Evolutionary conservation across 2,888 invertebrate species (phyloP).

Genomic region (Gibbula magus): DNA sequence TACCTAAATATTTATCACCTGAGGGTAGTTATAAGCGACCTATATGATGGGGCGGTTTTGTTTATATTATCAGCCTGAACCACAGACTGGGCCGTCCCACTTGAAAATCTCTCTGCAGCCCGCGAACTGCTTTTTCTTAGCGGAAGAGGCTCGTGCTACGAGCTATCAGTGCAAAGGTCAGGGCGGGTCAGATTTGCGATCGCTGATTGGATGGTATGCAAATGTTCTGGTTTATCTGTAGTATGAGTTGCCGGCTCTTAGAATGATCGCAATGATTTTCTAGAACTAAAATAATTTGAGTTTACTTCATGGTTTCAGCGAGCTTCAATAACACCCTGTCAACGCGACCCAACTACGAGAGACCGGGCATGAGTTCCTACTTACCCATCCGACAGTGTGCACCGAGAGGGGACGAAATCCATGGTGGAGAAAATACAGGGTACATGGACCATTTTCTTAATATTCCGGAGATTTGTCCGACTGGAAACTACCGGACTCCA

Average conservation of each 20-base stretch:
- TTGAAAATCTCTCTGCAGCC: conserved; percentile 52
- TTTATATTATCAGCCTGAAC: conserved; percentile 59
- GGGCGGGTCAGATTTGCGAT: conserved; percentile 58
- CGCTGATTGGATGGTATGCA: conserved; percentile 64
- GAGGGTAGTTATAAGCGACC: neutral
- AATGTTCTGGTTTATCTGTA: conserved; percentile 65
- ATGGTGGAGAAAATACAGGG: conserved; percentile 57
- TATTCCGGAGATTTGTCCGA: conserved; percentile 70
- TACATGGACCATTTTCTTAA: conserved; percentile 72
- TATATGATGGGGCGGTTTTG: conserved; percentile 41
- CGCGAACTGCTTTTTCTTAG: conserved; percentile 60
- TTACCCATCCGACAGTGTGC: conserved; percentile 65
- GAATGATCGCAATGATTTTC: conserved; percentile 61
- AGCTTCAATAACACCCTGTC: conserved; percentile 52
- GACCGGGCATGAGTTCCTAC: conserved; percentile 67
- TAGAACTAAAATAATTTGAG: conserved; percentile 50
- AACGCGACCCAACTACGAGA: conserved; percentile 47
- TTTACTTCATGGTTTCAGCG: conserved; percentile 60
- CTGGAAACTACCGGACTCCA: conserved; percentile 63
- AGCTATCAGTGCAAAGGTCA: conserved; percentile 60
- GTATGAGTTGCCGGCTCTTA: conserved; percentile 56
- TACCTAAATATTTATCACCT: conserved; percentile 45
- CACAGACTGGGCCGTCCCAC: conserved; percentile 48
- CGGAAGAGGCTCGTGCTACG: conserved; percentile 58
- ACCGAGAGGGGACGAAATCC: conserved; percentile 56